A percentile compares a stretch with the other conserved stretches of the same genome.
phyloP scores from a whole-genome alignment of 2,888 invertebrate genomes.

The Synergus umbraculus region DNA sequence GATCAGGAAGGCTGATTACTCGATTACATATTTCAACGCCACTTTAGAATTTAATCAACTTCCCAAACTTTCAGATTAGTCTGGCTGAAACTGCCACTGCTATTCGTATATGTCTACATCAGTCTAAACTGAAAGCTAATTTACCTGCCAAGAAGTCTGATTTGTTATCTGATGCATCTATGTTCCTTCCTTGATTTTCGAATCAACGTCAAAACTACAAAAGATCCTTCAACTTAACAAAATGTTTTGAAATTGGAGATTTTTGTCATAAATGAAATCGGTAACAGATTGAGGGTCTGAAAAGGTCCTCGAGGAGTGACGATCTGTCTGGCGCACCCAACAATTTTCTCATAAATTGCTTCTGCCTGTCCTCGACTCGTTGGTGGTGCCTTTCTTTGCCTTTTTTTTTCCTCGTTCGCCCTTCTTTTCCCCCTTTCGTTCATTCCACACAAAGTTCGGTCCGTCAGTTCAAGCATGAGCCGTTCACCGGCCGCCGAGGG shows the following conservation, averaged over 20 bases:
- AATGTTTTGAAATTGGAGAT: background rate
- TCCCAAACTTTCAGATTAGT: constrained; percentile 4
- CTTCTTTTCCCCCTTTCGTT: constrained; percentile 50
- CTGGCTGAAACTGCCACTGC: background rate
- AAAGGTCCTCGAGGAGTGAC: constrained; percentile 51
- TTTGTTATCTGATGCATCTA: constrained; percentile 10
- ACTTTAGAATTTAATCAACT: constrained; percentile 25
- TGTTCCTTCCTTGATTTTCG: constrained; percentile 9
- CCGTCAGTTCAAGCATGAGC: constrained; percentile 40
- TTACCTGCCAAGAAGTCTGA: constrained; percentile 14
- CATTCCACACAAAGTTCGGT: constrained; percentile 42
- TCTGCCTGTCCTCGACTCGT: constrained; percentile 53
- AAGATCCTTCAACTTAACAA: background rate
- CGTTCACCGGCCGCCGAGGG: constrained; percentile 51
- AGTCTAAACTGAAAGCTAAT: constrained; percentile 5
- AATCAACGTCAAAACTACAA: background rate
- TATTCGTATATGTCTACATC: background rate
- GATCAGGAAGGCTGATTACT: constrained; percentile 1
- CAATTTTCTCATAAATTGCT: constrained; percentile 65
- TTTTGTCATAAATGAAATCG: background rate
- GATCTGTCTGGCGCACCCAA: constrained; percentile 50
- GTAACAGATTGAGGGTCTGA: background rate
- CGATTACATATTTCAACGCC: constrained; percentile 17
- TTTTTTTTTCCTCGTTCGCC: constrained; percentile 24
- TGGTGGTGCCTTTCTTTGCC: constrained; percentile 28